These are phyloP conservation scores for Ascidia mentula DNA, from an alignment of 23 tunicate genomes.

Conservation along the genomic window DNA sequence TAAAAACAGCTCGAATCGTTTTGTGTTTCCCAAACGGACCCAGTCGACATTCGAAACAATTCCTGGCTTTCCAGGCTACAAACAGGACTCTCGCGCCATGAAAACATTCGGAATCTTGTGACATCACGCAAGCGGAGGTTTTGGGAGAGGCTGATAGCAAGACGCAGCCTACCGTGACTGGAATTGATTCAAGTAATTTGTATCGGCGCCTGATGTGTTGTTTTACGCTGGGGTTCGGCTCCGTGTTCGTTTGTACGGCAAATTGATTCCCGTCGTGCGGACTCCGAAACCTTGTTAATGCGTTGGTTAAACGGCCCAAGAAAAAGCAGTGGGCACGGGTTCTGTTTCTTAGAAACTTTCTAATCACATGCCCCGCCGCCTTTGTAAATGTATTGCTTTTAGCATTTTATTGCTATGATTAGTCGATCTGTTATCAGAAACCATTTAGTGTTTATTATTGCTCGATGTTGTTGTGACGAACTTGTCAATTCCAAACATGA, in stretches of 20 bases:
- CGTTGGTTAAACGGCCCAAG: too few species aligned
- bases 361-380: too few species aligned
- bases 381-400: too few species aligned
- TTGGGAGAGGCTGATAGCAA: background rate
- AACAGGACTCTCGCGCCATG: background rate
- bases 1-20: background rate
- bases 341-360: too few species aligned
- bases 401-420: too few species aligned
- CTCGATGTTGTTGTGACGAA: too few species aligned
- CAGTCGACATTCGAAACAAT: background rate
- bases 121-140: background rate
- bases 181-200: conserved; percentile 9
- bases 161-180: background rate
- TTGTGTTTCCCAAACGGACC: background rate
- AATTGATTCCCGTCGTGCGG: background rate
- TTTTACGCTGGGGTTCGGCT: background rate
- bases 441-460: too few species aligned
- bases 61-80: background rate
- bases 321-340: too few species aligned
- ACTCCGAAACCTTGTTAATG: background rate
- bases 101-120: background rate
- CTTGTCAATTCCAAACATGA: too few species aligned
- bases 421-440: too few species aligned
- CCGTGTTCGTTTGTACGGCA: conserved; percentile 1
- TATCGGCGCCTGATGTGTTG: conserved; percentile 10